Evolutionary conservation across 2,797 vertebrate genomes (phyloP).

Genomic region (Zalophus californianus): DNA sequence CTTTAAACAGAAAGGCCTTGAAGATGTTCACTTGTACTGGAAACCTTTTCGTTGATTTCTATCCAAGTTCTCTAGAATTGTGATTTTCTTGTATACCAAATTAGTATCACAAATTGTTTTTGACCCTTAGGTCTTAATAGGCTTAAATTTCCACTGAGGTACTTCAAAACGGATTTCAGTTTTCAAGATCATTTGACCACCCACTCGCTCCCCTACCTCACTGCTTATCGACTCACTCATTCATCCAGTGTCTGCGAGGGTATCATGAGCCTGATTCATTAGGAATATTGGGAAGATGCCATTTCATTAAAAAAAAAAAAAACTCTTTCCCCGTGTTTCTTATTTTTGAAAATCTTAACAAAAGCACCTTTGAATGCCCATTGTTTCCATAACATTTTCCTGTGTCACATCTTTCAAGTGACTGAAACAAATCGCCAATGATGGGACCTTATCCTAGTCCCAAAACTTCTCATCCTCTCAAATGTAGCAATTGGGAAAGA

Average conservation of each 20-base stretch:
- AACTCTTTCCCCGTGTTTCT: background rate
- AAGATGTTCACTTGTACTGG: slow-evolving; percentile 51
- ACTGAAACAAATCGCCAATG: slow-evolving; percentile 50
- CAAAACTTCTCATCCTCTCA: slow-evolving; percentile 62
- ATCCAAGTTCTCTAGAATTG: slow-evolving; percentile 41
- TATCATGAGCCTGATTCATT: slow-evolving; percentile 41
- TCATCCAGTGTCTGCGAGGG: slow-evolving; percentile 30
- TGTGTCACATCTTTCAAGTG: slow-evolving; percentile 39
- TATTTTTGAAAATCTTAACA: slow-evolving; percentile 65
- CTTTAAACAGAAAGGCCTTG: slow-evolving; percentile 72
- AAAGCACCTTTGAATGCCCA: slow-evolving; percentile 46
- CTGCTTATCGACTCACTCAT: background rate
- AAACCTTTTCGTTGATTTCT: slow-evolving; percentile 67
- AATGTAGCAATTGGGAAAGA: slow-evolving; percentile 57
- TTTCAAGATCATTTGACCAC: slow-evolving; percentile 56
- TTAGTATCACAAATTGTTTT: slow-evolving; percentile 59
- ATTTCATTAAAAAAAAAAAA: slow-evolving; percentile 35
- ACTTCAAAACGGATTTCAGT: slow-evolving; percentile 67
- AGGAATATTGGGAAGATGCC: slow-evolving; percentile 24
- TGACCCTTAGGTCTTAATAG: slow-evolving; percentile 41
- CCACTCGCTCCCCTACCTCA: slow-evolving; percentile 9
- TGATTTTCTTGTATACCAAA: slow-evolving; percentile 58
- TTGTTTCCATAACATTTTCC: slow-evolving; percentile 66
- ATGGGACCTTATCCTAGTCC: background rate
- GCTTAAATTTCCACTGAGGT: slow-evolving; percentile 55